Evolutionary conservation across 2,888 invertebrate genomes (phyloP).

Genomic region (Noctua janthina): DNA sequence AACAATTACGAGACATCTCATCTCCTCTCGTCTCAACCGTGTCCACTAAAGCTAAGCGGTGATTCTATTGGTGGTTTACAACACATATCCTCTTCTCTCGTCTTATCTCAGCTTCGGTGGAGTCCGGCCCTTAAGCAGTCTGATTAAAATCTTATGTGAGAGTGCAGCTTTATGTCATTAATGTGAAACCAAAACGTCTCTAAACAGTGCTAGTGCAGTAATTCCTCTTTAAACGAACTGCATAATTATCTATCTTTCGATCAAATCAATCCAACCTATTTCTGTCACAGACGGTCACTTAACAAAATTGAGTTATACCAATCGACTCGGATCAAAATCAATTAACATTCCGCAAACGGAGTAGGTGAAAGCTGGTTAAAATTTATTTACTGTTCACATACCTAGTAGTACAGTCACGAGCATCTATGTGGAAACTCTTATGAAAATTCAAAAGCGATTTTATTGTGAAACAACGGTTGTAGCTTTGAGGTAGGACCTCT

Average conservation of each 20-base stretch:
- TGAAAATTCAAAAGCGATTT: constrained; percentile 14
- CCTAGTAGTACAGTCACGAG: constrained; percentile 20
- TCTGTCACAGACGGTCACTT: constrained; percentile 30
- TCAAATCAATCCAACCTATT: constrained; percentile 23
- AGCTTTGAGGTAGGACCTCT: too few species aligned
- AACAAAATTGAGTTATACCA: constrained; percentile 40
- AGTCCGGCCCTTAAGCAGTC: too few species aligned
- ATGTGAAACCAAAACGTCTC: background rate
- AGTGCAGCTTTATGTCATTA: too few species aligned
- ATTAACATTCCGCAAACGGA: constrained; percentile 53
- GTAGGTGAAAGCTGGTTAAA: constrained; percentile 56
- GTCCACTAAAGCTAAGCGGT: too few species aligned
- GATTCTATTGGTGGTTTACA: too few species aligned
- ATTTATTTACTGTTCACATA: constrained; percentile 51
- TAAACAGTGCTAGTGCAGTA: background rate
- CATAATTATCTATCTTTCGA: background rate
- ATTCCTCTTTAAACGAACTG: background rate
- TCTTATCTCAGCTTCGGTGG: too few species aligned
- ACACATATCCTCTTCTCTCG: too few species aligned
- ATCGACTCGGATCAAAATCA: constrained; percentile 47
- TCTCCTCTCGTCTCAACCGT: too few species aligned
- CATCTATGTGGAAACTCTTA: background rate
- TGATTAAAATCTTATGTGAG: too few species aligned
- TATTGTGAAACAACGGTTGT: background rate
- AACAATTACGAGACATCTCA: too few species aligned